Evolutionary conservation across 1,140 invertebrate genomes (phyloP), one percentile per base, ranked within the genome.

Genomic region (Aphaenogaster rudis): DNA sequence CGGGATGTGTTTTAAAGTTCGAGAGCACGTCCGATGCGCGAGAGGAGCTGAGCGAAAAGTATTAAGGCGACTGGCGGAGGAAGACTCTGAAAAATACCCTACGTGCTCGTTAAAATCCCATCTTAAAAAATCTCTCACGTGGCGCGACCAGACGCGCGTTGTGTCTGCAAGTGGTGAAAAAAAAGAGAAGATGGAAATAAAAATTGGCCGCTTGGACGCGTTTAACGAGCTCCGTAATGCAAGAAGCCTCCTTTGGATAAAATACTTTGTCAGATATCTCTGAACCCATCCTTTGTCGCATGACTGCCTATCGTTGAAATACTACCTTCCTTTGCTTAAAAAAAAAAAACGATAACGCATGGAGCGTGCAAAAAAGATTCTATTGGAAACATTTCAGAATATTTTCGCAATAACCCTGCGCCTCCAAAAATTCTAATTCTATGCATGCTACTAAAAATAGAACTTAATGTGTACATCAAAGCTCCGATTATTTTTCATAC

Each of bases 91-190:
- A 76, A 84, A 84, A 61, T 76, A 61, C 13, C 17, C 69, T 76
- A 84, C 80, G 69, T 76, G 80, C 80, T 84, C 80, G 80, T 84
- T 84, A 84, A 84, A 84, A 59, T 84, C 54, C 33, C 54, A 74
- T 84, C 69, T 84, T 74, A 84, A 84, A 82, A 76, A 76, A 84
- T 84, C 54, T 59, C 69, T 84, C 54, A 74, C 80, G 80, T 74
- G 79, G 66, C 79, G 64, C 52, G 54, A 72, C 17, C 28, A 71
- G 79, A 82, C 80, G 52, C 67, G 52, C 54, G 52, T 74, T 74
- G 28, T 61, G 67, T 82, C 28, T 48, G 61, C 33, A 59, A 21
- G 52, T 4, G 50, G 39, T 4, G 42, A 21, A 5, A 2, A 17
- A 45, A 57, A 74, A 33, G n/a, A 7, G 28, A 5, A 36, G 42